Percentiles rank a stretch among this genome's conserved stretches.
These are phyloP conservation scores for Cyclargus thomasi DNA, from an alignment of 1,140 invertebrate genomes.

Conservation along the genomic window DNA sequence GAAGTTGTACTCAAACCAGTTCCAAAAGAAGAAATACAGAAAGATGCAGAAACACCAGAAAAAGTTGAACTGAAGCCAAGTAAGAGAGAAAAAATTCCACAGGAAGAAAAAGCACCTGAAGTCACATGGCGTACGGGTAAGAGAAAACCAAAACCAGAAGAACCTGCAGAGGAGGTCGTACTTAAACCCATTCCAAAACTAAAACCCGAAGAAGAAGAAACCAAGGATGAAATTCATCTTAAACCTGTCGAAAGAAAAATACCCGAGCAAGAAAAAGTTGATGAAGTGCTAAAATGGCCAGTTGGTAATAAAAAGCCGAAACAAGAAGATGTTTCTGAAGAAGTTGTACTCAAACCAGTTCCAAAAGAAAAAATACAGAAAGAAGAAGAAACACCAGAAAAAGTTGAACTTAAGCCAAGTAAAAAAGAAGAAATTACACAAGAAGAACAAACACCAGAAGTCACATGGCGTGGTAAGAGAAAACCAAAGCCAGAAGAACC, in stretches of 20 bases:
- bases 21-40: slow-evolving; percentile 34
- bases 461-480: not conserved
- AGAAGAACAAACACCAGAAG: not conserved
- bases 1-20: slow-evolving; percentile 37
- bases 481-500: not conserved
- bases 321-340: slow-evolving; percentile 29
- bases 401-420: slow-evolving; percentile 26
- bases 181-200: not conserved
- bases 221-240: slow-evolving; percentile 42
- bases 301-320: slow-evolving; percentile 26
- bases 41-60: slow-evolving; percentile 25
- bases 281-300: slow-evolving; percentile 21
- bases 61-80: slow-evolving; percentile 27
- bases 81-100: slow-evolving; percentile 30
- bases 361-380: slow-evolving; percentile 23
- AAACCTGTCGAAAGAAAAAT: slow-evolving; percentile 23
- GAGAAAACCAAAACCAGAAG: not conserved
- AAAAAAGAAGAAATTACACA: slow-evolving; percentile 31
- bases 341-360: slow-evolving; percentile 31
- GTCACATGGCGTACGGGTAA: not conserved
- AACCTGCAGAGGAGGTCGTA: not conserved
- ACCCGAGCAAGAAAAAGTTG: slow-evolving; percentile 26
- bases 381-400: slow-evolving; percentile 31
- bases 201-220: slow-evolving; percentile 38
- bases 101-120: slow-evolving; percentile 7